phyloP scores from a whole-genome alignment of 2,113 vertebrate genomes.

The Megaceryle torquata region DNA sequence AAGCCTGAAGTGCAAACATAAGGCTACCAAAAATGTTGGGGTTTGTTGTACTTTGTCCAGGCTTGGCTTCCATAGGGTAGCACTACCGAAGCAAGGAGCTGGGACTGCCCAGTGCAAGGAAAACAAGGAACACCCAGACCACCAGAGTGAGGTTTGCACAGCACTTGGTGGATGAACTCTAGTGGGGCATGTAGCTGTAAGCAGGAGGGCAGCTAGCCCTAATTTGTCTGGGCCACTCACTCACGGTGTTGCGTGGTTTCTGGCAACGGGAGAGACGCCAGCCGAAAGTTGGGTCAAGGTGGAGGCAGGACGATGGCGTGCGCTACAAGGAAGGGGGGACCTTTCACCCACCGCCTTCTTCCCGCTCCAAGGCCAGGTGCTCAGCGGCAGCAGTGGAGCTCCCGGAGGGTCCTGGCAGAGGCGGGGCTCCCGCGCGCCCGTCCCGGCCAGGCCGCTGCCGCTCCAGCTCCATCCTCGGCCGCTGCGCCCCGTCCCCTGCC shows the following conservation, averaged over 20 bases:
- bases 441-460: not conserved
- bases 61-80: not conserved
- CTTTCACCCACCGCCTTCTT: not conserved
- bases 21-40: fast-evolving
- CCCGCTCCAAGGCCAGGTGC: not conserved
- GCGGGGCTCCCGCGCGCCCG: not conserved
- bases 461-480: too few relatives aligned
- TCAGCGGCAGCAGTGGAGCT: fast-evolving
- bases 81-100: fast-evolving
- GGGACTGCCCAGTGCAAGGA: fast-evolving
- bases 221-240: fast-evolving
- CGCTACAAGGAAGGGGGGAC: fast-evolving
- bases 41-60: fast-evolving
- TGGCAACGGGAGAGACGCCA: too few relatives aligned
- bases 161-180: fast-evolving
- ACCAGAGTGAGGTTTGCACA: not conserved
- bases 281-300: fast-evolving
- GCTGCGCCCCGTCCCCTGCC: too few relatives aligned
- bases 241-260: fast-evolving
- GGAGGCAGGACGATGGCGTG: not conserved
- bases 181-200: fast-evolving
- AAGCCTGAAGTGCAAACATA: fast-evolving
- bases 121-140: fast-evolving
- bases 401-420: not conserved
- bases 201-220: fast-evolving